phyloP scores from a whole-genome alignment of 2,113 vertebrate genomes.

The Cranoglanis bouderius region DNA sequence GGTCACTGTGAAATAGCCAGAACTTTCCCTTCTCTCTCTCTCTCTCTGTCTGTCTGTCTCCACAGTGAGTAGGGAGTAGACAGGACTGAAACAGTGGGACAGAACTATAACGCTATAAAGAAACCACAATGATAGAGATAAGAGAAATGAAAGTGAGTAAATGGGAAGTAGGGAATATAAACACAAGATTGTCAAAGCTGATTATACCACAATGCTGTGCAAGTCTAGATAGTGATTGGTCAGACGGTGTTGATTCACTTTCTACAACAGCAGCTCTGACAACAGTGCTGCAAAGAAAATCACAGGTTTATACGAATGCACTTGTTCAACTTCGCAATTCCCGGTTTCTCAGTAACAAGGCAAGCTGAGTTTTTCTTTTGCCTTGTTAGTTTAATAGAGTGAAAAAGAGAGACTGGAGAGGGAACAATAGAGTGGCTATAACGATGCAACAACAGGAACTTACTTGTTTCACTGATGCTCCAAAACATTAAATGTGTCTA shows the following conservation, averaged over 20 bases:
- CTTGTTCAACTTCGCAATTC: not conserved
- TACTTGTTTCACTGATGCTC: not conserved
- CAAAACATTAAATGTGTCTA: not conserved
- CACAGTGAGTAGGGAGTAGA: not conserved
- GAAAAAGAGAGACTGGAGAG: not conserved
- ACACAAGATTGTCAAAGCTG: not conserved
- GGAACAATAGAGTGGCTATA: not conserved
- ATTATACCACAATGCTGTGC: not conserved
- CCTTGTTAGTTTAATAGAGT: not conserved
- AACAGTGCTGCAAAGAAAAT: not conserved
- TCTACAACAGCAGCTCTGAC: not conserved
- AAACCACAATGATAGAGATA: not conserved
- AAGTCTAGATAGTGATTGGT: not conserved
- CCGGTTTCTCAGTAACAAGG: not conserved
- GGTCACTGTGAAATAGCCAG: conserved; percentile 22
- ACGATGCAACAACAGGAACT: not conserved
- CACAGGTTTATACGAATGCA: not conserved
- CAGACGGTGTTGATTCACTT: not conserved
- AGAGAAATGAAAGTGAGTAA: conserved; percentile 1
- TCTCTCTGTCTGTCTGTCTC: conserved; percentile 15
- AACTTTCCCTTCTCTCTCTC: not conserved
- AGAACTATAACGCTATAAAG: not conserved
- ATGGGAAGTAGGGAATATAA: not conserved
- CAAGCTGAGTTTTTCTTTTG: not conserved
- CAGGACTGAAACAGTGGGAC: not conserved